These are phyloP conservation scores for Saguinus imperator DNA, from an alignment of 2,113 vertebrate genomes.

Conservation along the genomic window DNA sequence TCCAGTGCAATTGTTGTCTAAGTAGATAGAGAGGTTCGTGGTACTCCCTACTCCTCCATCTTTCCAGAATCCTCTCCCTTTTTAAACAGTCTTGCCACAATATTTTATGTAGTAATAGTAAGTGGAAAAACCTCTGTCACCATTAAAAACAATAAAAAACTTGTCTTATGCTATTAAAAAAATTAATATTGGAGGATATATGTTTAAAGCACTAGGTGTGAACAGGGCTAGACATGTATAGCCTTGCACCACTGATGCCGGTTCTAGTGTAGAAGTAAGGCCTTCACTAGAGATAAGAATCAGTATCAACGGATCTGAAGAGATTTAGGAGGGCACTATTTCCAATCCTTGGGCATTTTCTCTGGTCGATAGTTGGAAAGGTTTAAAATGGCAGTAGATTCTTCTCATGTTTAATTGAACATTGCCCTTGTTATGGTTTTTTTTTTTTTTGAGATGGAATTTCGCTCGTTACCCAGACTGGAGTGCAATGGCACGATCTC, in stretches of 20 bases:
- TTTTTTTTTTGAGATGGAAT: background rate
- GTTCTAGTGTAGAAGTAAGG: background rate
- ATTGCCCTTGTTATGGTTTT: background rate
- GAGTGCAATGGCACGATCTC: too few relatives aligned
- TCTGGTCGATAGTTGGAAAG: background rate
- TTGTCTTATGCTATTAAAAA: background rate
- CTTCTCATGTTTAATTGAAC: constrained; percentile 40
- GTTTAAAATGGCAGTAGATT: constrained; percentile 28
- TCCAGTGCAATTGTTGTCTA: background rate
- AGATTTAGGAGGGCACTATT: background rate
- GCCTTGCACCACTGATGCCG: background rate
- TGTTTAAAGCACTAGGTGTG: background rate
- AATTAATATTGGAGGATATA: background rate
- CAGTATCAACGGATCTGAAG: background rate
- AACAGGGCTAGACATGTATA: background rate
- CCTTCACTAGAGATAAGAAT: background rate
- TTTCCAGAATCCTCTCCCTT: background rate
- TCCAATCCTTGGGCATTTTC: background rate
- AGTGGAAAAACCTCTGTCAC: background rate
- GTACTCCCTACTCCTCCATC: background rate
- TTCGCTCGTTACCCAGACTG: too few relatives aligned
- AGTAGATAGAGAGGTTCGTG: background rate
- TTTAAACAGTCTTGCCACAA: background rate
- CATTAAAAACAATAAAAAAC: background rate
- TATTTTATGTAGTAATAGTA: background rate